Conservation (phyloP, 2,888 invertebrate species). For the Teleogryllus oceanicus region DNA sequence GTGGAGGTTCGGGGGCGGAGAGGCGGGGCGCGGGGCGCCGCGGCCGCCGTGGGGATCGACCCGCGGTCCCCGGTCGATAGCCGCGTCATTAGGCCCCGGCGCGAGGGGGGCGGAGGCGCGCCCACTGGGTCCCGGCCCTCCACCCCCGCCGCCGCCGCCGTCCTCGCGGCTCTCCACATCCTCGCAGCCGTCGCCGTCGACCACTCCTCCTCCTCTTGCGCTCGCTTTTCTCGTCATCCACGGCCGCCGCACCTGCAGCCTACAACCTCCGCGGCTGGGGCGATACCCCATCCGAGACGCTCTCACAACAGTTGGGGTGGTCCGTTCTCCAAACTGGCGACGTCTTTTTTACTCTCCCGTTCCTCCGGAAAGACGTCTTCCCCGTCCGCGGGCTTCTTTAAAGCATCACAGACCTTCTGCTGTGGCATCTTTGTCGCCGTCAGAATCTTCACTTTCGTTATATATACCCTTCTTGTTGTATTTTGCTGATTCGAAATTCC, state of each 20-base stretch:
- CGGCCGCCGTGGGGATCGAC: slow-evolving; percentile 6
- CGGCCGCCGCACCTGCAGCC: background rate
- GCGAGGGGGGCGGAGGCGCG: background rate
- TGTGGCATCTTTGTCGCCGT: no score
- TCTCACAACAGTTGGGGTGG: no score
- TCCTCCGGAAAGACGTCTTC: no score
- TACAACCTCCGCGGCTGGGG: background rate
- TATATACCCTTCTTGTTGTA: no score
- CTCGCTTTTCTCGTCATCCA: background rate
- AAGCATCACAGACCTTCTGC: no score
- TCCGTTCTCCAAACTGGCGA: no score
- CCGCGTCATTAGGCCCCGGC: slow-evolving; percentile 1
- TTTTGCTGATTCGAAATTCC: no score
- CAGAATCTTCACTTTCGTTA: no score
- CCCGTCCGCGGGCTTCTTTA: no score
- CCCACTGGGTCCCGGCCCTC: background rate
- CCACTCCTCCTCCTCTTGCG: background rate
- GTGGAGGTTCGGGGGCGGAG: no score
- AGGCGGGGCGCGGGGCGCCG: background rate
- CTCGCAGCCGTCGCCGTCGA: background rate
- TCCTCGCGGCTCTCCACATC: background rate
- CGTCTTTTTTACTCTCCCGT: no score
- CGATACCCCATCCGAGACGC: background rate
- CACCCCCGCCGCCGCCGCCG: background rate
- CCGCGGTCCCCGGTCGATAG: slow-evolving; percentile 18